Evolutionary conservation across 2,113 vertebrate species (phyloP).

Genomic region (Antechinus flavipes): DNA sequence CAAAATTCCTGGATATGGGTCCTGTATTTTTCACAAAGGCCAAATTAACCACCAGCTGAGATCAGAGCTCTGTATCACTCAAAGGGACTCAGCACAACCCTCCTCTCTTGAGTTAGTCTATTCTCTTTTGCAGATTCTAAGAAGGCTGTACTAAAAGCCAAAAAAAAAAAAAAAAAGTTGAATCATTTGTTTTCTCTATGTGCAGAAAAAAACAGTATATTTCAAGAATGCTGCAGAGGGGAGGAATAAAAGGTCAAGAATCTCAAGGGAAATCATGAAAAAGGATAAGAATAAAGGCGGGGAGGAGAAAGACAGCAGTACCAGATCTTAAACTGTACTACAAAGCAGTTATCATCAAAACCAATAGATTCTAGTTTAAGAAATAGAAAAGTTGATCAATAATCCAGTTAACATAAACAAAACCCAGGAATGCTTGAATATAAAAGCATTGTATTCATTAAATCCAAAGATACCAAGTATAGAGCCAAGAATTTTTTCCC

Average conservation of each 20-base stretch:
- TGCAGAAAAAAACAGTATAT: constrained; percentile 7
- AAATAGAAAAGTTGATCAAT: not conserved
- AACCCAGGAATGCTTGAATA: not conserved
- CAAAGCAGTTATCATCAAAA: not conserved
- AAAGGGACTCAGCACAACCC: not conserved
- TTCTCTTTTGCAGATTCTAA: not conserved
- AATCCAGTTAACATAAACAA: not conserved
- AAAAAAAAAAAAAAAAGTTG: not conserved
- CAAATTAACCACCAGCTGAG: not conserved
- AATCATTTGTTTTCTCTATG: not conserved
- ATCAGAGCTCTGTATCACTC: not conserved
- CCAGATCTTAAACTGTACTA: not conserved
- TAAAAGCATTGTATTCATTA: not conserved
- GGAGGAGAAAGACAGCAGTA: not conserved
- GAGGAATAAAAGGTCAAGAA: not conserved
- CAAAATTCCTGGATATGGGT: not conserved
- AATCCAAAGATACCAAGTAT: not conserved
- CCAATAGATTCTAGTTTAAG: not conserved
- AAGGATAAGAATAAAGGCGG: not conserved
- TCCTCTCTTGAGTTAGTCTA: not conserved
- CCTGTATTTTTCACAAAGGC: constrained; percentile 13
- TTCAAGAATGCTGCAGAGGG: not conserved
- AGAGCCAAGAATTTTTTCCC: not conserved
- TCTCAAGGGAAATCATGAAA: not conserved
- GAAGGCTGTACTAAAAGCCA: not conserved